Conservation (phyloP, 2,113 vertebrate genomes). For the Micronycteris hirsuta region DNA sequence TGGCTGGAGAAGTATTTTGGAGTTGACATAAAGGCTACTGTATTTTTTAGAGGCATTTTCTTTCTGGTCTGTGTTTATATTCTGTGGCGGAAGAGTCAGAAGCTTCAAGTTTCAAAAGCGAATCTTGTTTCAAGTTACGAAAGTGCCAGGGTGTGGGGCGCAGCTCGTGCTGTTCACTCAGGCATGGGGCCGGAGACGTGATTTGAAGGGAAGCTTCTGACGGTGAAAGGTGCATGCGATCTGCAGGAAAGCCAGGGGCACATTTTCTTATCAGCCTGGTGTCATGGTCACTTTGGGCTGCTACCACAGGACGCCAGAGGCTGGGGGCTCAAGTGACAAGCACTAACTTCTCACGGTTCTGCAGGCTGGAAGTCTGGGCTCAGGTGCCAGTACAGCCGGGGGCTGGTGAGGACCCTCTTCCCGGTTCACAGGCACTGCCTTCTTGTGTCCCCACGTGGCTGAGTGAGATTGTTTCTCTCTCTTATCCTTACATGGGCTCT, state of each 20-base stretch:
- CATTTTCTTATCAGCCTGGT: background rate
- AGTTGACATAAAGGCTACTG: slow-evolving; percentile 7
- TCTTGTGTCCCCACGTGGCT: background rate
- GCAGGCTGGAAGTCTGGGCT: background rate
- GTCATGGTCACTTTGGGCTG: background rate
- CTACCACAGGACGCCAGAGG: background rate
- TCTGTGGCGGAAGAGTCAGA: slow-evolving; percentile 7
- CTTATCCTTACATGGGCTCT: background rate
- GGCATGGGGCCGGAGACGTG: no score
- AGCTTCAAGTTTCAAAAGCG: background rate
- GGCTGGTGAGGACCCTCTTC: background rate
- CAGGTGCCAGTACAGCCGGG: accelerated
- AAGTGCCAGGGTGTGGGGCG: background rate
- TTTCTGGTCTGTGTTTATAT: background rate
- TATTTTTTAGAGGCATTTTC: slow-evolving; percentile 20
- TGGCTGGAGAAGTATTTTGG: background rate
- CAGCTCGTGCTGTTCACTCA: background rate
- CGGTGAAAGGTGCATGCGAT: background rate
- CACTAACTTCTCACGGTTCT: background rate
- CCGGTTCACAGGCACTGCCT: background rate
- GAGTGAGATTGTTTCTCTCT: background rate
- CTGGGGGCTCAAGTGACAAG: no score
- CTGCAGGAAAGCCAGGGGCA: background rate
- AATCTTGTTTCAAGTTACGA: background rate
- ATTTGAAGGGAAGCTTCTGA: background rate